Evolutionary conservation across 2,888 invertebrate species (phyloP).

Genomic region (Pseudococcus jackbeardsleyi): DNA sequence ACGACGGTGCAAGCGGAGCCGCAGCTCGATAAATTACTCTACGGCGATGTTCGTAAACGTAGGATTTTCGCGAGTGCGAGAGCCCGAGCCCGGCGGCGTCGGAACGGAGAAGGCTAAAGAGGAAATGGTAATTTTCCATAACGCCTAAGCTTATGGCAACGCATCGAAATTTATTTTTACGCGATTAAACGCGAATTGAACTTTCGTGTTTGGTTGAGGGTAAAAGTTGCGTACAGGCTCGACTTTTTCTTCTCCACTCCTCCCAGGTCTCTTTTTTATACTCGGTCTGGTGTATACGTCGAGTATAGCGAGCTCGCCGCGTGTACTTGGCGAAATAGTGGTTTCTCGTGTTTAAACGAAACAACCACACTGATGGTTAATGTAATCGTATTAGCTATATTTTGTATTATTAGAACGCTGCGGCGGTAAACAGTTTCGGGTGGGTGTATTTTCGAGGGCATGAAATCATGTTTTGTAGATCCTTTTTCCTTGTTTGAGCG

Average conservation of each 20-base stretch:
- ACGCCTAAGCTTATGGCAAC: conserved; percentile 48
- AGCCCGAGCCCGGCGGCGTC: not conserved
- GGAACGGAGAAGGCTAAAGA: not conserved
- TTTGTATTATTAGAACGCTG: not conserved
- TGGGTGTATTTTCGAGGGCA: no score
- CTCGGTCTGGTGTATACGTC: not conserved
- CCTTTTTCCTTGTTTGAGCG: no score
- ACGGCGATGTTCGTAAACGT: not conserved
- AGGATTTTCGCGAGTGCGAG: not conserved
- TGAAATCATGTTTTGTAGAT: no score
- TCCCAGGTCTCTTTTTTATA: not conserved
- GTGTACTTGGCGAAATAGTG: conserved; percentile 1
- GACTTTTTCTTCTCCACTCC: not conserved
- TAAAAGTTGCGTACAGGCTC: conserved; percentile 11
- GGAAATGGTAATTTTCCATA: conserved; percentile 52
- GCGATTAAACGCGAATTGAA: conserved; percentile 50
- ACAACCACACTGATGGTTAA: conserved; percentile 10
- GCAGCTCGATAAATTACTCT: conserved; percentile 23
- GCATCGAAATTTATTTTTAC: conserved; percentile 43
- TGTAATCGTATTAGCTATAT: conserved; percentile 33
- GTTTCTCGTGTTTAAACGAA: conserved; percentile 36
- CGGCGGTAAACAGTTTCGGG: no score
- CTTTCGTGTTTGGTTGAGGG: conserved; percentile 32
- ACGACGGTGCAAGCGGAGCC: no score
- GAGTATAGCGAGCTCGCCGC: not conserved